A percentile compares a stretch with the other conserved stretches of the same genome.
Evolutionary conservation across 2,797 vertebrate species (phyloP).

Genomic region (Sylvia borin): DNA sequence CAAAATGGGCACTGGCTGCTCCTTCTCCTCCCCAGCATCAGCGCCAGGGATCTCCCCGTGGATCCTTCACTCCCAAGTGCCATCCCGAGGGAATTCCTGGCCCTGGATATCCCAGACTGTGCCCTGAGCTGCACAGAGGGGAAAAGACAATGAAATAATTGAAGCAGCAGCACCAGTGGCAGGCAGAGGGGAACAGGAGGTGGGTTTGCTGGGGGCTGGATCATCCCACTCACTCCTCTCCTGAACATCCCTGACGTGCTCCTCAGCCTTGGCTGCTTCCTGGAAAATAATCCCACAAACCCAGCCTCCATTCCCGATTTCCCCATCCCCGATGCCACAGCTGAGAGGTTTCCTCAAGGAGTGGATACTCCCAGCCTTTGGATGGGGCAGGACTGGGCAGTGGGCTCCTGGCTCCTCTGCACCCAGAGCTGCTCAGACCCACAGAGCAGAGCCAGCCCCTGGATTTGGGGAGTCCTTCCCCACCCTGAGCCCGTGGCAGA

Average conservation of each 20-base stretch:
- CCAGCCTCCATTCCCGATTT: background rate
- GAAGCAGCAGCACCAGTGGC: background rate
- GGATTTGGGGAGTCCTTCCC: background rate
- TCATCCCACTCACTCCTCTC: background rate
- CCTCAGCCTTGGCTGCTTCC: background rate
- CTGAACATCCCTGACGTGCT: rapidly evolving
- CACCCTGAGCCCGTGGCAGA: background rate
- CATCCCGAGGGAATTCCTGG: background rate
- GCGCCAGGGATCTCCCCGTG: rapidly evolving
- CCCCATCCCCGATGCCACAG: background rate
- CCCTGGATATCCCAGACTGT: background rate
- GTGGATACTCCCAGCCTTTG: background rate
- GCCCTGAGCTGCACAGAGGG: rapidly evolving
- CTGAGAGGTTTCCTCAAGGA: background rate
- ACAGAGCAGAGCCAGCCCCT: rapidly evolving
- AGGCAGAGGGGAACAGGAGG: background rate
- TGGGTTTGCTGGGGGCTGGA: background rate
- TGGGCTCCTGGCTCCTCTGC: rapidly evolving
- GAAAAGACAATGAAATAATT: background rate
- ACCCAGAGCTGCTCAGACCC: background rate
- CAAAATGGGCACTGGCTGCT: background rate
- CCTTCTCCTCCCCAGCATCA: background rate
- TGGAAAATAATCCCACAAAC: background rate
- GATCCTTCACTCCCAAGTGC: background rate
- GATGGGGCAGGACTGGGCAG: background rate